phyloP scores from a whole-genome alignment of 2,888 invertebrate genomes.

The Scaptomyza caliginosa region DNA sequence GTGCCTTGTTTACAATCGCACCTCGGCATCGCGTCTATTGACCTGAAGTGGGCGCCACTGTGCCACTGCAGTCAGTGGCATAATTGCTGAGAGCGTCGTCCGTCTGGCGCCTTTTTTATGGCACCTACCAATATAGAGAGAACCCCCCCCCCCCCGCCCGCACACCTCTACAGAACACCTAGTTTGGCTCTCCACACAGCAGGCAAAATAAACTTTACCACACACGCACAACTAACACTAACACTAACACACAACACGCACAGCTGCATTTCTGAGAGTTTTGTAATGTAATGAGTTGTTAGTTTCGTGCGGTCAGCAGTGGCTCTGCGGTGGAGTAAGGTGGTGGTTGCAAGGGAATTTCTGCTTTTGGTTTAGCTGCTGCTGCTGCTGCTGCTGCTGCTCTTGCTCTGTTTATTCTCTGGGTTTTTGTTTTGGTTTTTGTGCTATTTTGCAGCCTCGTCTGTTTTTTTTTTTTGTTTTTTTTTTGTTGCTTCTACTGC shows the following conservation, averaged over 20 bases:
- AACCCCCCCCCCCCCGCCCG: neutral
- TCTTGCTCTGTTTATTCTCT: too few species aligned
- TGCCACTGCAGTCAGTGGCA: constrained; percentile 30
- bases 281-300: constrained; percentile 15
- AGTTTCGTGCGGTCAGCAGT: constrained; percentile 15
- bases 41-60: constrained; percentile 78
- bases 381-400: too few species aligned
- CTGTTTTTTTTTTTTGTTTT: neutral
- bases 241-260: constrained; percentile 12
- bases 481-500: constrained; percentile 23
- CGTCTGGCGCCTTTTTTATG: constrained; percentile 62
- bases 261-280: constrained; percentile 23
- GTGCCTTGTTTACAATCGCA: constrained; percentile 77
- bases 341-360: neutral
- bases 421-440: neutral
- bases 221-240: constrained; percentile 18
- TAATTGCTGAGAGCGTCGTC: constrained; percentile 69
- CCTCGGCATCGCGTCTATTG: constrained; percentile 81
- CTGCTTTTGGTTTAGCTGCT: neutral
- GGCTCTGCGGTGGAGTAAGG: too few species aligned
- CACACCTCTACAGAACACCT: neutral
- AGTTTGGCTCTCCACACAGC: constrained; percentile 5
- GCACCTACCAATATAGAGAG: constrained; percentile 28
- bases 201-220: constrained; percentile 45
- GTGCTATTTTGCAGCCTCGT: neutral